These are phyloP conservation scores for Serrognathus titanus DNA, from an alignment of 2,888 invertebrate genomes.

Conservation along the genomic window DNA sequence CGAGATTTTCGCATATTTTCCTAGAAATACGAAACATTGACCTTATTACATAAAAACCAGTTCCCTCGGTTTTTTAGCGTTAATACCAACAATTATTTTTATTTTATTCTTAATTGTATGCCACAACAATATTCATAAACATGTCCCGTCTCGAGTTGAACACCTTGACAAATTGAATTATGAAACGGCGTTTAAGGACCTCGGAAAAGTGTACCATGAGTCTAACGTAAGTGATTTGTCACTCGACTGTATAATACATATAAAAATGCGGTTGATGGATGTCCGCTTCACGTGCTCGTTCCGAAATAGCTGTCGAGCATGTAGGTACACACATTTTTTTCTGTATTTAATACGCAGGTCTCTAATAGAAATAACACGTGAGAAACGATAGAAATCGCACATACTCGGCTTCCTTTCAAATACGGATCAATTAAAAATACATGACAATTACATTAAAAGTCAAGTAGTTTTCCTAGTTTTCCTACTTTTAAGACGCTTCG, in stretches of 20 bases:
- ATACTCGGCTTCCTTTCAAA: background rate
- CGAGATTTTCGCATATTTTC: no score
- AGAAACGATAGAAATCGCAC: constrained; percentile 10
- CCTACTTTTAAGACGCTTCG: constrained; percentile 29
- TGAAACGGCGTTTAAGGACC: constrained; percentile 6
- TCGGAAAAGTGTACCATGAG: constrained; percentile 6
- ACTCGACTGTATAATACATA: constrained; percentile 6
- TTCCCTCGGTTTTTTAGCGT: no score
- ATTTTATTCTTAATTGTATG: no score
- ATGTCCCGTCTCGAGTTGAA: constrained; percentile 2
- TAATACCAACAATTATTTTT: no score
- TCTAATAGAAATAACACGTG: background rate
- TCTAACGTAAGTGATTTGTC: constrained; percentile 17
- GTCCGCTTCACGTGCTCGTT: constrained; percentile 11
- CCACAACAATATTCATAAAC: background rate
- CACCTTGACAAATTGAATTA: constrained; percentile 14
- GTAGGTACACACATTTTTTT: background rate
- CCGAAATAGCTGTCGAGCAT: background rate
- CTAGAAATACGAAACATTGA: no score
- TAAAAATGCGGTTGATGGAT: constrained; percentile 13
- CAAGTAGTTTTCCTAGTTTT: constrained; percentile 37
- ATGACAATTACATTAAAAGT: constrained; percentile 37
- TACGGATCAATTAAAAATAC: constrained; percentile 26
- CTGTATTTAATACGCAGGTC: background rate
- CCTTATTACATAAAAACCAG: no score